Evolutionary conservation across 2,888 invertebrate species (phyloP).

Genomic region (Xestia ashworthii): DNA sequence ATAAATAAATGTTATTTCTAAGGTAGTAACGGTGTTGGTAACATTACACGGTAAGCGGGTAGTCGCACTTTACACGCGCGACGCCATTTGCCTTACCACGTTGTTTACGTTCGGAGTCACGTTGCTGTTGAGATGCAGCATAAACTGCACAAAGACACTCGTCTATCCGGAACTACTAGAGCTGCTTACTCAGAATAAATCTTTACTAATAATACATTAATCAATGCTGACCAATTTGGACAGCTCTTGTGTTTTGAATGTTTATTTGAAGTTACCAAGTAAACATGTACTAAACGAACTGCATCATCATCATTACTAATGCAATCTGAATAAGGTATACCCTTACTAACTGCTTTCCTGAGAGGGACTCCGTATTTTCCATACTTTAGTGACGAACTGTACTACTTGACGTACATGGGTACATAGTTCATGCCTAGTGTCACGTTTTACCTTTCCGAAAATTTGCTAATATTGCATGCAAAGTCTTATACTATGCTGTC

Average conservation of each 20-base stretch:
- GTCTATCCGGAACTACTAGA: conserved; percentile 52
- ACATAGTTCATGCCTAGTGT: conserved; percentile 27
- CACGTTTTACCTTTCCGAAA: conserved; percentile 32
- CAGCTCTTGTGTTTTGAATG: neutral
- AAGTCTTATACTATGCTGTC: neutral
- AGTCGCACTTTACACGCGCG: conserved; percentile 64
- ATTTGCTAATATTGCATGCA: neutral
- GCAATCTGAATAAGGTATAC: conserved; percentile 20
- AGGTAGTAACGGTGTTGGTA: conserved; percentile 41
- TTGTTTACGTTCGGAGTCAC: conserved; percentile 76
- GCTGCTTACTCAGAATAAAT: conserved; percentile 32
- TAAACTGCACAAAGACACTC: conserved; percentile 49
- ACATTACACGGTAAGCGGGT: conserved; percentile 41
- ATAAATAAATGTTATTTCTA: conserved; percentile 13
- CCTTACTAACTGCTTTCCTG: conserved; percentile 8
- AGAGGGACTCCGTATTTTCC: conserved; percentile 42
- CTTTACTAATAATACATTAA: conserved; percentile 13
- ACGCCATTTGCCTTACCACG: conserved; percentile 56
- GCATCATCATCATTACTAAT: conserved; percentile 30
- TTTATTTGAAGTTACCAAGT: neutral
- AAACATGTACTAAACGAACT: neutral
- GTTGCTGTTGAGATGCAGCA: conserved; percentile 72
- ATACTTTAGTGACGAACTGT: conserved; percentile 10
- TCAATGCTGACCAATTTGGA: neutral
- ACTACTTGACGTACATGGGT: conserved; percentile 5